A percentile compares a stretch with the other conserved stretches of the same genome.
Conservation (phyloP, 1,140 invertebrate species). For the Chionoecetes opilio region DNA sequence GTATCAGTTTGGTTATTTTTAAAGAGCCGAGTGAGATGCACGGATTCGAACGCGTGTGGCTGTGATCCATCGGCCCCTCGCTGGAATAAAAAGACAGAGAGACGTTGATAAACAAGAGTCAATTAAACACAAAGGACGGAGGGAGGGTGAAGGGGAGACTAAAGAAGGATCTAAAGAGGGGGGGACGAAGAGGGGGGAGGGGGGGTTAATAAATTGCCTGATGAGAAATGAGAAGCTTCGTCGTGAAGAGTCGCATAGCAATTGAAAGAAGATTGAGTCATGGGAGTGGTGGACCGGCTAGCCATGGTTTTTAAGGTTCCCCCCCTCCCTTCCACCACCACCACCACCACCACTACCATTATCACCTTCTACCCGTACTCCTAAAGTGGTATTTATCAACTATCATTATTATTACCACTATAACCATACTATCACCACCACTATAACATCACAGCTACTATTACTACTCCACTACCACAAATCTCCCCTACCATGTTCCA, state of each 20-base stretch:
- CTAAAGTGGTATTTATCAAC: too few species aligned
- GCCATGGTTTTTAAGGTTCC: neutral
- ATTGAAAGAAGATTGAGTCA: conserved; percentile 70
- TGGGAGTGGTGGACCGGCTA: conserved; percentile 12
- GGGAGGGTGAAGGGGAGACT: conserved; percentile 63
- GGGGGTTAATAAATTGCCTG: conserved; percentile 57
- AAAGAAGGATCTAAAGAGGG: conserved; percentile 62
- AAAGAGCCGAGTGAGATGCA: neutral
- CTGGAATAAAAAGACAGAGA: conserved; percentile 74
- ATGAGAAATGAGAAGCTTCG: conserved; percentile 66
- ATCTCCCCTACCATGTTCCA: too few species aligned
- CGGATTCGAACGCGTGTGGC: conserved; percentile 64
- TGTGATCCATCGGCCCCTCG: conserved; percentile 75
- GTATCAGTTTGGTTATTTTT: neutral
- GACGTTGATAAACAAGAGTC: conserved; percentile 80
- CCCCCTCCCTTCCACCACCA: neutral
- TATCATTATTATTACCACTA: too few species aligned
- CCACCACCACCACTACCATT: neutral
- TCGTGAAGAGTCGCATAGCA: conserved; percentile 47
- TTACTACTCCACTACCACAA: too few species aligned
- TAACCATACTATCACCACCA: too few species aligned
- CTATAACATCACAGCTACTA: too few species aligned
- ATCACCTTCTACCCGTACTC: too few species aligned
- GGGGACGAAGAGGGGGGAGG: conserved; percentile 38
- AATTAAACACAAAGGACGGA: conserved; percentile 76